phyloP scores from a whole-genome alignment of 2,888 invertebrate species.

The Xestia ashworthii region DNA sequence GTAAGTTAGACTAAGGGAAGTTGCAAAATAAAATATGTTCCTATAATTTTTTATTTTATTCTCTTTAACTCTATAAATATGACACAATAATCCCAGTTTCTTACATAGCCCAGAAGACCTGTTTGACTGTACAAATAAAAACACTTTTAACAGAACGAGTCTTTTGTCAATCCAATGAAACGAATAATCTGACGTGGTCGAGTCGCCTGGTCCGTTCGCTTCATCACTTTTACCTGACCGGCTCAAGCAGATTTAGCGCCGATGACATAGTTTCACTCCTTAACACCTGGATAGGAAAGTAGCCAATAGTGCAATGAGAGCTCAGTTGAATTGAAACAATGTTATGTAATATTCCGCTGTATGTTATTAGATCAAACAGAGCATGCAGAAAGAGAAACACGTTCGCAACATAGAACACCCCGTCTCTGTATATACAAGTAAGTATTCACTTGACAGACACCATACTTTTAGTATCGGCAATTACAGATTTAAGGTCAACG shows the following conservation, averaged over 20 bases:
- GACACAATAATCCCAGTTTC: neutral
- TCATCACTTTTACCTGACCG: neutral
- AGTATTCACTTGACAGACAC: constrained; percentile 64
- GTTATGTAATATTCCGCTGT: constrained; percentile 46
- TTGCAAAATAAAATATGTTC: constrained; percentile 29
- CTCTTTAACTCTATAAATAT: constrained; percentile 23
- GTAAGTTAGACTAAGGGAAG: constrained; percentile 7
- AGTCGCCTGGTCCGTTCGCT: neutral
- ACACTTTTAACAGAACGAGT: neutral
- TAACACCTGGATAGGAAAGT: neutral
- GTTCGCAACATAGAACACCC: constrained; percentile 79
- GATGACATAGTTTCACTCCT: neutral
- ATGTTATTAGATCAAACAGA: constrained; percentile 82
- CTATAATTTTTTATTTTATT: constrained; percentile 34
- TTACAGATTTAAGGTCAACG: neutral
- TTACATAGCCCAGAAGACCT: neutral
- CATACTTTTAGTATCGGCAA: neutral
- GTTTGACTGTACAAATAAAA: neutral
- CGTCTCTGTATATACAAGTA: constrained; percentile 83
- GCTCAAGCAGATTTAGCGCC: neutral
- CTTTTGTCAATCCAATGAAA: neutral
- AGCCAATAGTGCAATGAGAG: neutral
- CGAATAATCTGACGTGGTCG: neutral
- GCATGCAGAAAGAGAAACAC: constrained; percentile 83
- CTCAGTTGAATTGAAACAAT: constrained; percentile 13